Conservation (phyloP, 2,113 vertebrate species). For the Laticauda laticaudata region DNA sequence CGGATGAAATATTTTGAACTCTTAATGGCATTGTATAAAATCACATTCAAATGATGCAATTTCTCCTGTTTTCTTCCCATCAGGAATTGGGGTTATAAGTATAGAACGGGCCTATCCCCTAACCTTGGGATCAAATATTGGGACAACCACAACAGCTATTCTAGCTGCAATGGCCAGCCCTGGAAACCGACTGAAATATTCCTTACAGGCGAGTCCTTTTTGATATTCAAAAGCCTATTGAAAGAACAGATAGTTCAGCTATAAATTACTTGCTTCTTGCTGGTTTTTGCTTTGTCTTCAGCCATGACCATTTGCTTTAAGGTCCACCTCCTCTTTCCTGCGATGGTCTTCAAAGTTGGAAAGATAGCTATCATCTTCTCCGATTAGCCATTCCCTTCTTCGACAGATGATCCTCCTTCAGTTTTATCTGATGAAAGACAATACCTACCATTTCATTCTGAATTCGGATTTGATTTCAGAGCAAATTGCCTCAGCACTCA, state of each 20-base stretch:
- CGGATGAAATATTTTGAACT: neutral
- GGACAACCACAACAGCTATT: constrained; percentile 96
- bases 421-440: neutral
- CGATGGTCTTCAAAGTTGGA: neutral
- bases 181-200: constrained; percentile 78
- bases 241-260: neutral
- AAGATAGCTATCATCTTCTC: neutral
- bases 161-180: constrained; percentile 92
- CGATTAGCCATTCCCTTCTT: neutral
- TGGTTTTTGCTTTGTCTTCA: neutral
- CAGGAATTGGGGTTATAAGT: constrained; percentile 93
- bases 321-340: neutral
- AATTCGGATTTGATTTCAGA: neutral
- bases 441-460: neutral
- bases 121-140: constrained; percentile 93
- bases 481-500: neutral
- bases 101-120: constrained; percentile 92
- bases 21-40: neutral
- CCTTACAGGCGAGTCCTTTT: constrained; percentile 83
- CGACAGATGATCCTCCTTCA: neutral
- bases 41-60: neutral
- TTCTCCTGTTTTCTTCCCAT: neutral
- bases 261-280: neutral
- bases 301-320: neutral
- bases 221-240: neutral